phyloP scores from a whole-genome alignment of 2,888 invertebrate genomes.

The Agrotis clavis region DNA sequence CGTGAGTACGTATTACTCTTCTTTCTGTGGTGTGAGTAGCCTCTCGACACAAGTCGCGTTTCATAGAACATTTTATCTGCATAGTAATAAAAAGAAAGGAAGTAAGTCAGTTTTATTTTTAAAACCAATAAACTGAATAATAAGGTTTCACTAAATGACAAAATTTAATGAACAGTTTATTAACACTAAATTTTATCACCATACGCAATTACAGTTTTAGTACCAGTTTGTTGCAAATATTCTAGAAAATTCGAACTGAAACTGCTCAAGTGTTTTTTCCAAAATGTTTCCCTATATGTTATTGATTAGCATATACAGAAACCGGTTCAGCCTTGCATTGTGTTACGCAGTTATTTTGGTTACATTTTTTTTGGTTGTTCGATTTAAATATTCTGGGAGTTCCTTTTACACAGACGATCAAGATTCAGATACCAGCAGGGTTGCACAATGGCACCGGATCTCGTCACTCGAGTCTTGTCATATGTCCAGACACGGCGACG shows the following conservation, averaged over 20 bases:
- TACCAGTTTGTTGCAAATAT: neutral
- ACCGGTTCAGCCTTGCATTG: neutral
- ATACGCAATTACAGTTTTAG: slow-evolving; percentile 10
- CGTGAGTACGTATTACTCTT: no score
- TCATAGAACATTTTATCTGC: neutral
- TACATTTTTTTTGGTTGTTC: neutral
- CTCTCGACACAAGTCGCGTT: no score
- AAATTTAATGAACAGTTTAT: neutral
- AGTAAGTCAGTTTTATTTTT: neutral
- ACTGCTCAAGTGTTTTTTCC: neutral
- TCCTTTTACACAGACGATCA: neutral
- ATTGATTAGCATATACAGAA: slow-evolving; percentile 3
- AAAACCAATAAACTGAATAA: neutral
- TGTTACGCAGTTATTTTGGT: slow-evolving; percentile 14
- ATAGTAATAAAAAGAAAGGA: neutral
- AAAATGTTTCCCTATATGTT: slow-evolving; percentile 8
- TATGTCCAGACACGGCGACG: slow-evolving; percentile 17
- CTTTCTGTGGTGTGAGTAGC: no score
- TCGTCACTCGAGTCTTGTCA: slow-evolving; percentile 12
- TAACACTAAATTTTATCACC: slow-evolving; percentile 11
- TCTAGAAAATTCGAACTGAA: neutral
- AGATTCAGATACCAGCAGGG: neutral
- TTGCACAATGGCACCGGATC: neutral
- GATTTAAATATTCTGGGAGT: neutral
- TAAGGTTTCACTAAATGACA: neutral